Evolutionary conservation across 2,113 vertebrate genomes (phyloP).

Genomic region (Istiophorus platypterus): DNA sequence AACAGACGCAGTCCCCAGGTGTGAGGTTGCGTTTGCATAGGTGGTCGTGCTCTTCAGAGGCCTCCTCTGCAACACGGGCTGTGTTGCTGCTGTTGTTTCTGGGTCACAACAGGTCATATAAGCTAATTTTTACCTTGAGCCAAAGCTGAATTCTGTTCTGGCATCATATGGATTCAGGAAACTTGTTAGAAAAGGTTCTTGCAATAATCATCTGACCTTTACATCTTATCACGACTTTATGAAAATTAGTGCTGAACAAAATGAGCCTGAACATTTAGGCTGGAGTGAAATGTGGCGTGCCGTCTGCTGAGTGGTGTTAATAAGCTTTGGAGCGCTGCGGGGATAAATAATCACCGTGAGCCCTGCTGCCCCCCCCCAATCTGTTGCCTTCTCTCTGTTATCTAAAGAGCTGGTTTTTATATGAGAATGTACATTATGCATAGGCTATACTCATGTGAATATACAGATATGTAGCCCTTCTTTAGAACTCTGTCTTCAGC

Average conservation of each 20-base stretch:
- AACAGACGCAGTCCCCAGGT: conserved; percentile 22
- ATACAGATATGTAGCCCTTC: too few relatives aligned
- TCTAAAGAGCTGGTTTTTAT: too few relatives aligned
- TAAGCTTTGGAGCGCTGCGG: conserved; percentile 4
- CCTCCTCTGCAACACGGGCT: too few relatives aligned
- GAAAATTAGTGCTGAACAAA: background rate
- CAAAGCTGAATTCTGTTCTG: background rate
- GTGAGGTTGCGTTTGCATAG: background rate
- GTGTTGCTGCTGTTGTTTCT: background rate
- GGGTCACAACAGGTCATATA: conserved; percentile 2
- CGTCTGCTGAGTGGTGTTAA: conserved; percentile 11
- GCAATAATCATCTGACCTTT: conserved; percentile 20
- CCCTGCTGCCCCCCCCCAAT: background rate
- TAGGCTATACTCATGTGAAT: too few relatives aligned
- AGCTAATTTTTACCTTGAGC: background rate
- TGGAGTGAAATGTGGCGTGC: conserved; percentile 9
- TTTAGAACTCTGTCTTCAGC: background rate
- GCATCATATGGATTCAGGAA: background rate
- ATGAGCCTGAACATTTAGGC: background rate
- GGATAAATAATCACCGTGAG: conserved; percentile 2
- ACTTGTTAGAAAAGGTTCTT: background rate
- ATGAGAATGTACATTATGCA: too few relatives aligned
- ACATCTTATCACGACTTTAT: background rate
- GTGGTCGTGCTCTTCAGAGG: background rate
- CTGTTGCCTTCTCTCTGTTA: too few relatives aligned